phyloP scores from a whole-genome alignment of 2,113 vertebrate genomes.

The Dinomys branickii region DNA sequence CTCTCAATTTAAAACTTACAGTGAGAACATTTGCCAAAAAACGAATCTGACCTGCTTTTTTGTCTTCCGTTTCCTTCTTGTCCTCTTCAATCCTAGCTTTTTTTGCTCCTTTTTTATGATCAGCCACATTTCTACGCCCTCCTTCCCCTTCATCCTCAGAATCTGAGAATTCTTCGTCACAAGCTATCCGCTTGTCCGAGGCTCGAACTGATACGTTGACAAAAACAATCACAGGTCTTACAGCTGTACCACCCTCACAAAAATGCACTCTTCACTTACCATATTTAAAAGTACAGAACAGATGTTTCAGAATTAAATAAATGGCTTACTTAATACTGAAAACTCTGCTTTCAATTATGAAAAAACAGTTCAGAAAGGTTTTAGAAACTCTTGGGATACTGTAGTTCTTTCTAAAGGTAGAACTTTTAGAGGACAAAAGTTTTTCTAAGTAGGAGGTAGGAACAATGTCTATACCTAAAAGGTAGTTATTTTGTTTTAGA shows the following conservation, averaged over 20 bases:
- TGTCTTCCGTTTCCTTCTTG: slow-evolving; percentile 93
- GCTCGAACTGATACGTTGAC: slow-evolving; percentile 89
- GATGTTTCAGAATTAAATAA: neutral
- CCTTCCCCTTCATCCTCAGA: slow-evolving; percentile 97
- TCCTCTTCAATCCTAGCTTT: slow-evolving; percentile 94
- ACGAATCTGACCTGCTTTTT: slow-evolving; percentile 89
- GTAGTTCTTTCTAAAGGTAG: neutral
- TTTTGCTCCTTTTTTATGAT: slow-evolving; percentile 94
- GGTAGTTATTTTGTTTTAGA: neutral
- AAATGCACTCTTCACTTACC: neutral
- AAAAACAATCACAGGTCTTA: neutral
- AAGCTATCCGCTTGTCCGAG: slow-evolving; percentile 96
- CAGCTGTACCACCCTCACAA: neutral
- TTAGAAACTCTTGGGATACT: neutral
- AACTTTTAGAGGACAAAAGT: neutral
- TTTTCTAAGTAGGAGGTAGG: neutral
- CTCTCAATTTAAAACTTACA: neutral
- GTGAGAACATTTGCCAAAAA: slow-evolving; percentile 6
- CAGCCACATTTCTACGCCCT: slow-evolving; percentile 92
- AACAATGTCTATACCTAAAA: slow-evolving; percentile 3
- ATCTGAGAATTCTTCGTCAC: slow-evolving; percentile 96
- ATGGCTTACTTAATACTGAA: neutral
- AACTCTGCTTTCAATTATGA: neutral
- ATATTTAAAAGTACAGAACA: neutral
- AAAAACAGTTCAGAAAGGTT: neutral